Evolutionary conservation across 35 echinoderm and acorn worm species (phyloP).

Genomic region (Heliocidaris erythrogramma): DNA sequence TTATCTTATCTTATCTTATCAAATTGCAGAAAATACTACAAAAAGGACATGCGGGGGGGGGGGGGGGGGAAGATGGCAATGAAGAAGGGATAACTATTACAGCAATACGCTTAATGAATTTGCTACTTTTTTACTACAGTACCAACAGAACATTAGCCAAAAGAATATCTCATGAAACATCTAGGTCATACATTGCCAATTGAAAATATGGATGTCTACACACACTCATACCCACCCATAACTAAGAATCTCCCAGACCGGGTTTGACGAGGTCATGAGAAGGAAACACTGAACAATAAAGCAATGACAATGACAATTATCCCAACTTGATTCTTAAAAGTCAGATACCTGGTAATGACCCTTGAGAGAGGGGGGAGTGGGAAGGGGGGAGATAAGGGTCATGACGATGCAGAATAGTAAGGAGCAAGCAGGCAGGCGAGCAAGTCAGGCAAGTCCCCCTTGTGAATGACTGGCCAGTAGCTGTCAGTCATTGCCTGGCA

Average conservation of each 20-base stretch:
- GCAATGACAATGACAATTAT: not conserved
- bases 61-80: no score
- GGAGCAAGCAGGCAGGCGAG: not conserved
- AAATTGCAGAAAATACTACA: no score
- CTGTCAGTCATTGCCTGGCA: conserved; percentile 8
- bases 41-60: no score
- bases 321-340: not conserved
- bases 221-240: not conserved
- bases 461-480: not conserved
- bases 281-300: not conserved
- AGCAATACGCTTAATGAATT: not conserved
- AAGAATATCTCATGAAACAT: not conserved
- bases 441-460: not conserved
- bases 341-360: not conserved
- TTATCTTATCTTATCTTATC: no score
- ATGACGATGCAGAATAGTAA: not conserved
- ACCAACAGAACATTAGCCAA: not conserved
- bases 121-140: not conserved
- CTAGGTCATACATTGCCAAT: not conserved
- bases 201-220: not conserved
- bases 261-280: not conserved
- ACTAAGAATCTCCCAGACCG: not conserved
- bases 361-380: not conserved
- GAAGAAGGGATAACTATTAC: no score
- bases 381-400: not conserved